Base-by-base conservation (phyloP, 2,113 vertebrate genomes). In the Gymnorhina tibicen region DNA sequence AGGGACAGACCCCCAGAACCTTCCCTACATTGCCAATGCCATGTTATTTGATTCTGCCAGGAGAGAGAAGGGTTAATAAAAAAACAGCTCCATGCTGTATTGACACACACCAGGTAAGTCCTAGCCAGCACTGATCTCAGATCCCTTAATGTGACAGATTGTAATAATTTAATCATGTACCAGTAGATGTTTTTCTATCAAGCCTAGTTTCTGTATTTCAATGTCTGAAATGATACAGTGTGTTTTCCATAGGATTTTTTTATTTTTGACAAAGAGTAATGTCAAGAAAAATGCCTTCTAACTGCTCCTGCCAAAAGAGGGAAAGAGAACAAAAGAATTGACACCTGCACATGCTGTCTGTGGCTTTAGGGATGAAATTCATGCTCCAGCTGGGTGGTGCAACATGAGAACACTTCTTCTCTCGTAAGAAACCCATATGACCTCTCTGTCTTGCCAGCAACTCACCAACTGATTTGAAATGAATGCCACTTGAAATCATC, bases 81-180 rank as follows among this genome's bases (percentile, higher is more conserved):
- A 64, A 49, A 32, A 0, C 35, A 69, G 12, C 49, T 77, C 53
- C 67, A 46, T 64, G 16, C 14, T 82, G 26, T 72, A 42, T 67
- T 91, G 83, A 70, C 58, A 84, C 2, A 2, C 37, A 42, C 60
- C 73, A 81, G 52, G 10, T 75, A 67, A 83, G 30, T 81, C 41
- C 35, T 35, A 59, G 32, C 10, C 60, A 75, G 32, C 35, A 68
- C 53, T 55, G 27, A 49, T 68, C 60, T 94, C 56, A 44, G 47
- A 88, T 55, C 13, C 55, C 37, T 58, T 86, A 59, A 53, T 32
- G 50, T 50, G 83, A 93, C 85, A 81, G 49, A 93, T 30, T 58
- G 37, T 18, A 92, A 74, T 87, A 91, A 91, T 92, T 92, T 72
- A 93, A 87, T 79, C 49, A 79, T 79, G 62, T 84, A 59, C 72